Conservation (phyloP, 2,797 vertebrate species). For the Crax fasciolata region DNA sequence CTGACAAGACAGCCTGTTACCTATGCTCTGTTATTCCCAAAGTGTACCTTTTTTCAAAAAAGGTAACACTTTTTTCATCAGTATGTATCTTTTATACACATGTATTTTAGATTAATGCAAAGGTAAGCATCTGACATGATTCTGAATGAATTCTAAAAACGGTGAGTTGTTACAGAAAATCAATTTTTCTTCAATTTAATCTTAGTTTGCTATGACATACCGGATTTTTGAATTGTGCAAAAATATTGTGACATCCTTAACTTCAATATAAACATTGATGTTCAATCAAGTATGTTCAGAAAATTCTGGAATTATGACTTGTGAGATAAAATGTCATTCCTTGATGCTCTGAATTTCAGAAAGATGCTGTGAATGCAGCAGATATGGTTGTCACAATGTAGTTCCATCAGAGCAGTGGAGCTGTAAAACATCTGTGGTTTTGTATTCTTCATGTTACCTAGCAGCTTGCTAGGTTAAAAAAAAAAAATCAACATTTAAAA, state of each 20-base stretch:
- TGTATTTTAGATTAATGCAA: background rate
- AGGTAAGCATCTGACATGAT: background rate
- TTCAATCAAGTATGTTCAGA: conserved; percentile 18
- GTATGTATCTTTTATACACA: background rate
- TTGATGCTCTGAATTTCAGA: background rate
- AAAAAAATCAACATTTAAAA: background rate
- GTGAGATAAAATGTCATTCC: background rate
- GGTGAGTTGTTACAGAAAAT: background rate
- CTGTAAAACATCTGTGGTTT: background rate
- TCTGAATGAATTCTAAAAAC: background rate
- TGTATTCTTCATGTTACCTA: background rate
- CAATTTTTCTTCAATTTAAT: background rate
- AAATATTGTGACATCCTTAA: background rate
- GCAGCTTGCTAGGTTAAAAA: background rate
- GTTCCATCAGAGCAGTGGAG: background rate
- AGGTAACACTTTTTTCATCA: background rate
- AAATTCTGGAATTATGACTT: background rate
- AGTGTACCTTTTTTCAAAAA: background rate
- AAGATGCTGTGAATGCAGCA: background rate
- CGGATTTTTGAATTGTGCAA: background rate
- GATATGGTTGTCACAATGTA: fast-evolving
- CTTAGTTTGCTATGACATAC: background rate
- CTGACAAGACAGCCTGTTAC: background rate
- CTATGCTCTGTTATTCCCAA: background rate
- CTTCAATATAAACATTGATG: background rate